Conservation (phyloP, 2,113 vertebrate genomes). For the Indri indri region DNA sequence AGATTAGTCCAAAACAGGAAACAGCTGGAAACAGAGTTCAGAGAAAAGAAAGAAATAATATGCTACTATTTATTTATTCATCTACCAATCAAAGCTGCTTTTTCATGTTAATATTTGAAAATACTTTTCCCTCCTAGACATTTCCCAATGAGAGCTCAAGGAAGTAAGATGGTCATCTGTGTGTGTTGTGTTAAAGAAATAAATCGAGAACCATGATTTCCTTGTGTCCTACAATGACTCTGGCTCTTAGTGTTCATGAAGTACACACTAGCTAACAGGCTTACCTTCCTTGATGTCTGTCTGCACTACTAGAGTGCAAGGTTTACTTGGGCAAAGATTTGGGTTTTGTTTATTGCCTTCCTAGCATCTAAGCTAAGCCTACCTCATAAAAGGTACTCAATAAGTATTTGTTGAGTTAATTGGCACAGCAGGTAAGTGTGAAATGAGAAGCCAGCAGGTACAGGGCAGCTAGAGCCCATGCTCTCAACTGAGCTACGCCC, state of each 20-base stretch:
- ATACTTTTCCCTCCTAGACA: background rate
- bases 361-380: background rate
- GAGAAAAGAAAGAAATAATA: background rate
- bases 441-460: background rate
- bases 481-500: accelerated
- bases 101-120: conserved; percentile 1
- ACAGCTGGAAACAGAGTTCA: conserved; percentile 1
- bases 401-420: background rate
- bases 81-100: background rate
- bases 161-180: background rate
- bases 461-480: background rate
- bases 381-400: background rate
- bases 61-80: background rate
- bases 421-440: background rate
- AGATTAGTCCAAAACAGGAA: conserved; percentile 22
- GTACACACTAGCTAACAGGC: background rate
- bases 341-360: background rate
- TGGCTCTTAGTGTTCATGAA: background rate
- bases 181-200: background rate
- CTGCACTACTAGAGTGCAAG: background rate
- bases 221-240: background rate
- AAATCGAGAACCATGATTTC: background rate
- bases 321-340: background rate
- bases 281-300: background rate
- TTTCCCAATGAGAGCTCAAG: background rate